These are phyloP conservation scores for Plestiodon gilberti DNA, from an alignment of 2,113 vertebrate genomes.

Conservation along the genomic window DNA sequence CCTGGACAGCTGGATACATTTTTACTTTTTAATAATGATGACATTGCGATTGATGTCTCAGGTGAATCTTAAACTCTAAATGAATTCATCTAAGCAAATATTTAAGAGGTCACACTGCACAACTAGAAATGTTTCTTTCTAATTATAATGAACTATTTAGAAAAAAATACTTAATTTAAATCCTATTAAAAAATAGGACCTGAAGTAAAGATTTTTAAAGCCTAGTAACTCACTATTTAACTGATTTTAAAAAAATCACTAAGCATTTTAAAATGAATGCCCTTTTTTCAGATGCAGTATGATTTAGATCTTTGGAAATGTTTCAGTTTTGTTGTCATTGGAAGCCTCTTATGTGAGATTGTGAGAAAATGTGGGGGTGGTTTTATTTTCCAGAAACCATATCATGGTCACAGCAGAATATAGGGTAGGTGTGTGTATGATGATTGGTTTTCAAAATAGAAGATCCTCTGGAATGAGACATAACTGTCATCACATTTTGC, in stretches of 20 bases:
- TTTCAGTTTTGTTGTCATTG: background rate
- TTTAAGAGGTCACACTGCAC: background rate
- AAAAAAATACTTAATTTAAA: slow-evolving; percentile 41
- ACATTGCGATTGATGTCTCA: background rate
- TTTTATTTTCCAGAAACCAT: background rate
- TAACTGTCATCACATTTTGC: background rate
- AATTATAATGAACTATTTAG: slow-evolving; percentile 23
- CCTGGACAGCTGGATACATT: background rate
- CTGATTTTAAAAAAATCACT: slow-evolving; percentile 38
- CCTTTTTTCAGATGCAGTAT: background rate
- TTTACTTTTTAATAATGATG: fast-evolving
- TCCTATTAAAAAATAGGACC: slow-evolving; percentile 25
- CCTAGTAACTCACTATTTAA: background rate
- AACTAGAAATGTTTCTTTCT: background rate
- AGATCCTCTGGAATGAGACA: background rate
- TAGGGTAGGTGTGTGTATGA: background rate
- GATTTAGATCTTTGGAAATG: background rate
- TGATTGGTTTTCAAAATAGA: too few species aligned
- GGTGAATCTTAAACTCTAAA: fast-evolving
- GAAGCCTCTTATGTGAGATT: background rate
- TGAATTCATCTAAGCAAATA: background rate
- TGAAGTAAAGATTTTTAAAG: slow-evolving; percentile 30
- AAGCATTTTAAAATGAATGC: background rate
- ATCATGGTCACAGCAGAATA: background rate
- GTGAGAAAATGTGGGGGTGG: too few species aligned